Percentiles rank a stretch among this genome's conserved stretches.
These are phyloP conservation scores for Lasiurus borealis DNA, from an alignment of 2,113 vertebrate species.

Conservation along the genomic window DNA sequence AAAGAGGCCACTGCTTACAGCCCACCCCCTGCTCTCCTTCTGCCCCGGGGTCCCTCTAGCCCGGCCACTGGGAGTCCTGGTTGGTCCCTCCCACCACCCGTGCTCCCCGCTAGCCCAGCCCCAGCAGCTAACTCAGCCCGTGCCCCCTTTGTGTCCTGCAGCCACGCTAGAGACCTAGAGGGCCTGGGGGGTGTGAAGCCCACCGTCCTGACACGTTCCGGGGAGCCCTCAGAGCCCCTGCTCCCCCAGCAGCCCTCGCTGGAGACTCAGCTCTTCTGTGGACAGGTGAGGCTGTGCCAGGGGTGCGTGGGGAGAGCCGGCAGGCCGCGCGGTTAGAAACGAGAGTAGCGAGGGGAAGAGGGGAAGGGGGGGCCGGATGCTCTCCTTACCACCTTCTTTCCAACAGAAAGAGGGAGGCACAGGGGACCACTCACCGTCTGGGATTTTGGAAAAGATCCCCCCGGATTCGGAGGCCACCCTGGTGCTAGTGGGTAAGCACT, in stretches of 20 bases:
- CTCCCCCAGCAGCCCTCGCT: slow-evolving; percentile 55
- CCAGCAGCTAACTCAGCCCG: background rate
- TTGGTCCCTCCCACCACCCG: no score
- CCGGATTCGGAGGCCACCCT: slow-evolving; percentile 92
- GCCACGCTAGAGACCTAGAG: slow-evolving; percentile 63
- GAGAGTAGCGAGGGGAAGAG: background rate
- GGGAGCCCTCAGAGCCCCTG: slow-evolving; percentile 57
- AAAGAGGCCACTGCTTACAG: background rate
- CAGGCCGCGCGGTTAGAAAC: background rate
- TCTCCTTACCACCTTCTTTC: background rate
- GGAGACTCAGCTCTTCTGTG: slow-evolving; percentile 72
- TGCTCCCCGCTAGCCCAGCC: background rate
- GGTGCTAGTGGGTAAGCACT: slow-evolving; percentile 92
- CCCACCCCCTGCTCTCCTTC: background rate
- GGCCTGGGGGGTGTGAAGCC: slow-evolving; percentile 65
- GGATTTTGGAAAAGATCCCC: slow-evolving; percentile 86
- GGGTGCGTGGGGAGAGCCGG: fast-evolving
- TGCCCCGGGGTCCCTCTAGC: background rate
- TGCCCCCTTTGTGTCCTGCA: background rate
- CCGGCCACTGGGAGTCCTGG: background rate
- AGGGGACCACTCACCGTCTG: background rate
- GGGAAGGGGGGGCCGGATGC: background rate
- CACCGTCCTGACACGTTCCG: background rate
- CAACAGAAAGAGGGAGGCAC: background rate
- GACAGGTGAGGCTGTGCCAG: slow-evolving; percentile 49